phyloP scores from a whole-genome alignment of 2,888 invertebrate species.

The Halictus quadricinctus region DNA sequence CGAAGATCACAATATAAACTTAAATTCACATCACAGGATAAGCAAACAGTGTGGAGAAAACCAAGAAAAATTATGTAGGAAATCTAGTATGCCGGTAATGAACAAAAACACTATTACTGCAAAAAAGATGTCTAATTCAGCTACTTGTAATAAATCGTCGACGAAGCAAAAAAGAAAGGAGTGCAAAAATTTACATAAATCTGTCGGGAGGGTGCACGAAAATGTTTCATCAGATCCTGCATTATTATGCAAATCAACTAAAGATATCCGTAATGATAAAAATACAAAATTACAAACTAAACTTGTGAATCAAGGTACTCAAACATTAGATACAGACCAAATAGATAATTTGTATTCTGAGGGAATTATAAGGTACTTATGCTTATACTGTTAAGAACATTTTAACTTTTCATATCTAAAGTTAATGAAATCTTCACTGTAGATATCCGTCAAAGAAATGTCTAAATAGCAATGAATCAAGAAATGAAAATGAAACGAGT shows the following conservation, averaged over 20 bases:
- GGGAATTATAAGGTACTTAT: conserved; percentile 76
- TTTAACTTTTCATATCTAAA: conserved; percentile 2
- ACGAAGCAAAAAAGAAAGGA: conserved; percentile 46
- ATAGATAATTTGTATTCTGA: conserved; percentile 74
- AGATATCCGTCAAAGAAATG: conserved; percentile 75
- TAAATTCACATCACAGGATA: conserved; percentile 43
- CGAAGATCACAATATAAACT: conserved; percentile 2
- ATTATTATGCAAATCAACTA: conserved; percentile 48
- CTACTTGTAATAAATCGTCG: conserved; percentile 37
- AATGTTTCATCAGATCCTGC: conserved; percentile 68
- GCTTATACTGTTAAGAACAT: neutral
- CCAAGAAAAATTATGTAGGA: conserved; percentile 45
- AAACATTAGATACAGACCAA: conserved; percentile 76
- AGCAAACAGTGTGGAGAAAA: conserved; percentile 20
- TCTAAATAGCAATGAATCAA: conserved; percentile 45
- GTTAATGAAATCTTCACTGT: conserved; percentile 8
- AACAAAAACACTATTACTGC: conserved; percentile 30
- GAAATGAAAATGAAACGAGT: conserved; percentile 45
- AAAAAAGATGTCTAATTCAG: conserved; percentile 50
- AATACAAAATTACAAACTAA: conserved; percentile 24
- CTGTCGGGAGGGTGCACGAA: conserved; percentile 41
- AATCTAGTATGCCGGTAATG: conserved; percentile 58
- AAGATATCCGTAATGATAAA: conserved; percentile 17
- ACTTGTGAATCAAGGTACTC: conserved; percentile 75
- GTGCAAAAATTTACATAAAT: conserved; percentile 29